phyloP scores from a whole-genome alignment of 2,797 vertebrate genomes.

The Alcedo atthis region DNA sequence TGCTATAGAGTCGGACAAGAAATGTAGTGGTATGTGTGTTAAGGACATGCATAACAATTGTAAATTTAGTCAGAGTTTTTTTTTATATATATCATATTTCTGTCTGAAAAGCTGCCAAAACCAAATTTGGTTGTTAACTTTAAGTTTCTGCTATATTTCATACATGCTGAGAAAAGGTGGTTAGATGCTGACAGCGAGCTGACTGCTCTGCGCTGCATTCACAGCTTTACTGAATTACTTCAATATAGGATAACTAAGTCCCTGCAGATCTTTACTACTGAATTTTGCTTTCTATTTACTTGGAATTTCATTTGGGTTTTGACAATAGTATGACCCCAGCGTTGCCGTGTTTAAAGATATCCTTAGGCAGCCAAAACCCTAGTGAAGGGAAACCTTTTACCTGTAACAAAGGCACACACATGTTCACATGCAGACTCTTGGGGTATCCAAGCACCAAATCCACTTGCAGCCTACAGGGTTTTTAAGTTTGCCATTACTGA shows the following conservation, averaged over 20 bases:
- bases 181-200: not conserved
- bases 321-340: not conserved
- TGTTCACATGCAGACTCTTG: accelerated
- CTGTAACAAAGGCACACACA: accelerated
- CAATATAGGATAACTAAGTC: not conserved
- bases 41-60: not conserved
- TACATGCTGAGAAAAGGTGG: not conserved
- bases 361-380: not conserved
- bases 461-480: not conserved
- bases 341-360: not conserved
- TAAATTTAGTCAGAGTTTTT: not conserved
- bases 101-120: conserved; percentile 52
- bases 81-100: not conserved
- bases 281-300: not conserved
- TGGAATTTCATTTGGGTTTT: not conserved
- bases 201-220: not conserved
- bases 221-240: not conserved
- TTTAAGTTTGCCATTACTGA: not conserved
- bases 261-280: not conserved
- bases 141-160: not conserved
- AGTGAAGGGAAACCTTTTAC: not conserved
- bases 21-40: not conserved
- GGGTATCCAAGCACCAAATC: not conserved
- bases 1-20: not conserved
- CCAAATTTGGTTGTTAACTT: conserved; percentile 2